Evolutionary conservation across 2,888 invertebrate species (phyloP), one percentile per base, ranked within the genome.

Genomic region (Oligia strigilis): DNA sequence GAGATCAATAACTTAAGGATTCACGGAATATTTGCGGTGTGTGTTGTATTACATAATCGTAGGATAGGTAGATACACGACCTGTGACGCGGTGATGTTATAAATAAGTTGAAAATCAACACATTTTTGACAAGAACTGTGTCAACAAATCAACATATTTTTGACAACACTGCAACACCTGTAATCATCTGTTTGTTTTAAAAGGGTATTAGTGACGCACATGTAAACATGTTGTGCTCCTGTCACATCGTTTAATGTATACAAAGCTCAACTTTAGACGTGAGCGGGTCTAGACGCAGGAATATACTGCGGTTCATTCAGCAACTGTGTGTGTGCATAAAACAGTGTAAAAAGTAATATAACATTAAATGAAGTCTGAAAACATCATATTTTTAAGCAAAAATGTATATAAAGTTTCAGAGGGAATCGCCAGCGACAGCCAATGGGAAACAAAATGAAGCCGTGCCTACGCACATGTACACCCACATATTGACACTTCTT

Each of bases 171-270:
- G 29, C 29, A 29, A 29, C 29, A 52, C 17, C 29, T 73, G 46
- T 43, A 62, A 36, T 62, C 14, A 49, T 65, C 17, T 81, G 52
- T 81, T 62, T 17, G n/a, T n/a, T 80, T 11, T n/a, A 52, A 46
- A 23, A 17, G 9, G 52, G 19, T 55, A 64, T 80, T 55, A 75
- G 55, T 58, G 55, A 80, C 29, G 75, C 75, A 75, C 40, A 58
- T 69, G 14, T 82, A 65, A 70, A 58, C 62, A 81, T 29, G 40
- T 29, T 81, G 23, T 55, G 62, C 69, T 1, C 19, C 40, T 70
- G 82, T 82, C 69, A 75, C 40, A 75, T 81, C 62, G 69, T n/a
- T 64, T 70, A 70, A 69, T 69, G 29, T 49, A 72, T 55, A 40
- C 13, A 69, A 55, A 69, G 46, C 55, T 58, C 29, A 70, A 64